Base-by-base conservation (phyloP, 2,888 invertebrate genomes). In the Lasioglossum calceatum region DNA sequence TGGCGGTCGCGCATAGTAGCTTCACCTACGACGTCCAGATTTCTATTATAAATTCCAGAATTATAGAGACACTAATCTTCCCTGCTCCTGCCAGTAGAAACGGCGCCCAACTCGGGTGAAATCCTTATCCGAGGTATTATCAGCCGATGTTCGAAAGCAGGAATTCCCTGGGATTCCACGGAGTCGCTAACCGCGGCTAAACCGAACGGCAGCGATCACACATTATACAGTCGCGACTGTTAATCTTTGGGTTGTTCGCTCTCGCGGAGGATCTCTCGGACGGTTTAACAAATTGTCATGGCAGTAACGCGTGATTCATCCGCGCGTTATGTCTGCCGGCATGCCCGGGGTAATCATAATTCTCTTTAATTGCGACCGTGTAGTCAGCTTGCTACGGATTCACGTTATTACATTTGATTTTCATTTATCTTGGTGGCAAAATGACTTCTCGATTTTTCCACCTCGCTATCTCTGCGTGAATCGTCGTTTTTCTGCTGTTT, bases 331-430 rank as follows among this genome's bases (percentile, higher is more conserved):
- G 81, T 82, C 78, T 67, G 83, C 82, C 79, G 82, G 76, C 50
- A 78, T 79, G 80, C 81, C 83, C 74, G 73, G 76, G 79, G 89
- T 84, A 88, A 87, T 86, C 90, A 91, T 92, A 92, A 92, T 89
- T 92, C 90, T 89, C 85, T 87, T 92, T 92, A 93, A 93, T 93
- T 91, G 92, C 92, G 87, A 89, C 92, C 91, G 89, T 92, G 86
- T 91, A 86, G 7, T 87, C 70, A 79, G 71, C 39, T 73, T 64
- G 84, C 76, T 87, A 79, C 70, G 61, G 84, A 84, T 87, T 84
- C 79, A 67, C 81, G 70, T 78, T 80, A 75, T 78, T 75, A 67
- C 81, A 32, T 58, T 77, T 71, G 80, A 79, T 86, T 61, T 32
- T 70, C 10, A 78, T 42, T 7, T 70, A 32, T 64, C 16, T 50